These are phyloP conservation scores for Nansenia antarctica DNA, from an alignment of 2,113 vertebrate genomes.

Conservation along the genomic window DNA sequence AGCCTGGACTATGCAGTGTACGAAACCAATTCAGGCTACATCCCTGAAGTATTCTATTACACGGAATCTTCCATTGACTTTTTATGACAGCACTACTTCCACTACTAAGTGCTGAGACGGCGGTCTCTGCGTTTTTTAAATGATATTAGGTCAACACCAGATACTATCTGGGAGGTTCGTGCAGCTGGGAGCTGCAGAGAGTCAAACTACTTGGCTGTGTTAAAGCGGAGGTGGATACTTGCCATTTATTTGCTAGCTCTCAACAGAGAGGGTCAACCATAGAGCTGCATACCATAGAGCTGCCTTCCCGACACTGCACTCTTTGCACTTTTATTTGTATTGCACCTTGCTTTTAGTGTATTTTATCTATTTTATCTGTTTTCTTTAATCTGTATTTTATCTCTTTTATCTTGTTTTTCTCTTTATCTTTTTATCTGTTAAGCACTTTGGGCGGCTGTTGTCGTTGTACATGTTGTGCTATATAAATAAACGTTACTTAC, in stretches of 20 bases:
- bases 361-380: too few relatives aligned
- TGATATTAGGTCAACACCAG: not conserved
- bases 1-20: not conserved
- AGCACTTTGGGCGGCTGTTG: too few relatives aligned
- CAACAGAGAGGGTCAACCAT: constrained; percentile 3
- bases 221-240: not conserved
- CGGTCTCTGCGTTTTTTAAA: not conserved
- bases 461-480: too few relatives aligned
- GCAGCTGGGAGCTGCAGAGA: too few relatives aligned
- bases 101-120: constrained; percentile 1
- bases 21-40: not conserved
- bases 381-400: not conserved
- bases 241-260: not conserved
- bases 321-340: too few relatives aligned
- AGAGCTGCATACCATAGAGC: not conserved
- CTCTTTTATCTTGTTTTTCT: not conserved
- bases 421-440: too few relatives aligned
- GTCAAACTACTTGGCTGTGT: not conserved
- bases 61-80: not conserved
- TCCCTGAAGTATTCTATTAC: not conserved
- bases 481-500: too few relatives aligned
- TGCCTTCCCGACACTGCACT: too few relatives aligned
- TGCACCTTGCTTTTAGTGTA: too few relatives aligned
- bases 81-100: not conserved
- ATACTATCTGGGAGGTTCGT: not conserved